Percentiles rank a stretch among this genome's conserved stretches.
phyloP scores from a whole-genome alignment of 1,140 invertebrate genomes.

The Drosophila kanapiae region DNA sequence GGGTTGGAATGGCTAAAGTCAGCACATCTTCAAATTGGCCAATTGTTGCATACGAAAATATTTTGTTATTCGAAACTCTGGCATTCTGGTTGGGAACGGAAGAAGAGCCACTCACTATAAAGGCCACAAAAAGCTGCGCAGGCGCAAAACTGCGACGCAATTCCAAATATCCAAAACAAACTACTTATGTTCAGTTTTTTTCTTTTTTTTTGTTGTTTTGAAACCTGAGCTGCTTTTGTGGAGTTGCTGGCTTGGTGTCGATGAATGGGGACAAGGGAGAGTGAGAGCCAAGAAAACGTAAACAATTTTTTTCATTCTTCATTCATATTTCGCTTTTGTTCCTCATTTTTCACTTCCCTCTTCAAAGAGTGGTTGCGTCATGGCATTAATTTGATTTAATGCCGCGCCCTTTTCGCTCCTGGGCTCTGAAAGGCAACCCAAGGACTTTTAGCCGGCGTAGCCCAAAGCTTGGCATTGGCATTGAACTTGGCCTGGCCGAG shows the following conservation, averaged over 20 bases:
- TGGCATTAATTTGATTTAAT: slow-evolving; percentile 49
- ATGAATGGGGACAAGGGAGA: slow-evolving; percentile 38
- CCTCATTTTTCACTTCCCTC: slow-evolving; percentile 19
- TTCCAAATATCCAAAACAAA: slow-evolving; percentile 58
- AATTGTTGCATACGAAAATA: slow-evolving; percentile 57
- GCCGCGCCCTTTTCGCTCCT: slow-evolving; percentile 17
- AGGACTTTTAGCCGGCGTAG: slow-evolving; percentile 53
- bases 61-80: slow-evolving; percentile 48
- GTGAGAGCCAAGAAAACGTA: slow-evolving; percentile 53
- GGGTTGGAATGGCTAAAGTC: slow-evolving; percentile 15
- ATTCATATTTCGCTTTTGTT: slow-evolving; percentile 1
- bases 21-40: slow-evolving; percentile 26
- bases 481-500: slow-evolving; percentile 39
- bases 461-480: slow-evolving; percentile 35
- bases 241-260: slow-evolving; percentile 9
- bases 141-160: slow-evolving; percentile 63
- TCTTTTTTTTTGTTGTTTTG: slow-evolving; percentile 68
- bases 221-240: slow-evolving; percentile 55
- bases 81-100: slow-evolving; percentile 34
- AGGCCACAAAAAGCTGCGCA: slow-evolving; percentile 52
- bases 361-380: slow-evolving; percentile 59
- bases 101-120: not conserved
- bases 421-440: slow-evolving; percentile 25
- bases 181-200: slow-evolving; percentile 64
- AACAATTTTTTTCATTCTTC: slow-evolving; percentile 50